These are phyloP conservation scores for Embiotoca jacksoni DNA, from an alignment of 2,113 vertebrate species.

Conservation along the genomic window DNA sequence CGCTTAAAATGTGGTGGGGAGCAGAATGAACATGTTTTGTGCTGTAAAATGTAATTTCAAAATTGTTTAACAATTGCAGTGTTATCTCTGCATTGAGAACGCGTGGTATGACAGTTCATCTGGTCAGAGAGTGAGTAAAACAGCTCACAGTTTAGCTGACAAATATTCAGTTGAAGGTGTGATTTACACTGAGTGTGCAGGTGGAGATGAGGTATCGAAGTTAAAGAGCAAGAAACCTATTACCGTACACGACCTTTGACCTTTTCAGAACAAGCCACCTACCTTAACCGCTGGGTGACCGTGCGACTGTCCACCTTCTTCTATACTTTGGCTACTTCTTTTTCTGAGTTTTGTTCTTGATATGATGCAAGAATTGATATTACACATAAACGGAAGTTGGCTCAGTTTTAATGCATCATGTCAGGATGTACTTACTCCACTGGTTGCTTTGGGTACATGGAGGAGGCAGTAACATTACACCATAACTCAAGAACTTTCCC, in stretches of 20 bases:
- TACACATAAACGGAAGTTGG: constrained; percentile 34
- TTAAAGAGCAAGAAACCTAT: constrained; percentile 21
- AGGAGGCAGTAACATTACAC: constrained; percentile 5
- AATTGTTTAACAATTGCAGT: background rate
- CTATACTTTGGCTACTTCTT: background rate
- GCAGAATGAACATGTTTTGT: background rate
- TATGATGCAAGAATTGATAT: background rate
- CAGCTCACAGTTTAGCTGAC: background rate
- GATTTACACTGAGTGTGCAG: constrained; percentile 2
- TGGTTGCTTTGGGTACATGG: background rate
- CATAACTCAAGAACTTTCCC: constrained; percentile 31
- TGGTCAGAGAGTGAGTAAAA: too few relatives aligned
- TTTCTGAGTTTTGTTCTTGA: constrained; percentile 9
- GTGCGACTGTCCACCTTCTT: background rate
- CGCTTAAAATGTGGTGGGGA: background rate
- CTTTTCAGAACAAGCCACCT: constrained; percentile 3
- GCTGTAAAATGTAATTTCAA: background rate
- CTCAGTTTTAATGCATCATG: constrained; percentile 23
- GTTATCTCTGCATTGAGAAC: too few relatives aligned
- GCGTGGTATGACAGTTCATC: too few relatives aligned
- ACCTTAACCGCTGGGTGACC: background rate
- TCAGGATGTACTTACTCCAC: constrained; percentile 21
- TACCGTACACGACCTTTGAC: background rate
- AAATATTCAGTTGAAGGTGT: background rate
- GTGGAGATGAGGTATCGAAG: background rate